Evolutionary conservation across 2,113 vertebrate genomes (phyloP).

Genomic region (Mirounga angustirostris): DNA sequence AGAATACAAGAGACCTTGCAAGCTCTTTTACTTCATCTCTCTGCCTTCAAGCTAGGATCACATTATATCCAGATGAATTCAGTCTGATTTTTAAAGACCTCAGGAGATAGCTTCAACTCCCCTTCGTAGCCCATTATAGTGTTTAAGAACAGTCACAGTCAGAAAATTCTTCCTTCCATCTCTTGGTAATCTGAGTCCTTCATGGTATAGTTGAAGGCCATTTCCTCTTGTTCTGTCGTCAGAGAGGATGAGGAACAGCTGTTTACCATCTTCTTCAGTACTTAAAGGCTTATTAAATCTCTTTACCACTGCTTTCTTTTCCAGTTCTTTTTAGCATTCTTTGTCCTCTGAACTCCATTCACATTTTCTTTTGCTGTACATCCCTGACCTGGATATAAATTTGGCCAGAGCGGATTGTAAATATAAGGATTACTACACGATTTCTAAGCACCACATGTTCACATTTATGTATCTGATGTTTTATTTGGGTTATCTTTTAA

Average conservation of each 20-base stretch:
- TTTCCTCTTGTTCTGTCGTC: slow-evolving; percentile 69
- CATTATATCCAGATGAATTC: slow-evolving; percentile 72
- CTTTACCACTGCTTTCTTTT: slow-evolving; percentile 1
- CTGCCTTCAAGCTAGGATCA: slow-evolving; percentile 50
- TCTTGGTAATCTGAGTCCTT: slow-evolving; percentile 58
- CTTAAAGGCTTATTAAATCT: slow-evolving; percentile 48
- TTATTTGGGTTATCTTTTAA: slow-evolving; percentile 35
- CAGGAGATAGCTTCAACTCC: not conserved
- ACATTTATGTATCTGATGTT: not conserved
- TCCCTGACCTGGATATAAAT: slow-evolving; percentile 7
- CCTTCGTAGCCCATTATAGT: not conserved
- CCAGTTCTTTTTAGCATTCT: slow-evolving; percentile 14
- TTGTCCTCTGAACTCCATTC: slow-evolving; percentile 37
- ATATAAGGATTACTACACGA: not conserved
- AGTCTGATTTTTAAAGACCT: slow-evolving; percentile 63
- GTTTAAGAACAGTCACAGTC: slow-evolving; percentile 49
- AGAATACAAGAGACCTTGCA: slow-evolving; percentile 62
- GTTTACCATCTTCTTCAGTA: slow-evolving; percentile 49
- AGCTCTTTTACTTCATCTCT: slow-evolving; percentile 38
- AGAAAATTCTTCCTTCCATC: slow-evolving; percentile 26
- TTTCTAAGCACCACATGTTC: slow-evolving; percentile 12
- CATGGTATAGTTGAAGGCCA: slow-evolving; percentile 44
- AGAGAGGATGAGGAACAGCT: slow-evolving; percentile 67
- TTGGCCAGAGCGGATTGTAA: slow-evolving; percentile 7
- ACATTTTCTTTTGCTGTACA: slow-evolving; percentile 49